phyloP scores from a whole-genome alignment of 2,113 vertebrate genomes.

The Platichthys stellatus region DNA sequence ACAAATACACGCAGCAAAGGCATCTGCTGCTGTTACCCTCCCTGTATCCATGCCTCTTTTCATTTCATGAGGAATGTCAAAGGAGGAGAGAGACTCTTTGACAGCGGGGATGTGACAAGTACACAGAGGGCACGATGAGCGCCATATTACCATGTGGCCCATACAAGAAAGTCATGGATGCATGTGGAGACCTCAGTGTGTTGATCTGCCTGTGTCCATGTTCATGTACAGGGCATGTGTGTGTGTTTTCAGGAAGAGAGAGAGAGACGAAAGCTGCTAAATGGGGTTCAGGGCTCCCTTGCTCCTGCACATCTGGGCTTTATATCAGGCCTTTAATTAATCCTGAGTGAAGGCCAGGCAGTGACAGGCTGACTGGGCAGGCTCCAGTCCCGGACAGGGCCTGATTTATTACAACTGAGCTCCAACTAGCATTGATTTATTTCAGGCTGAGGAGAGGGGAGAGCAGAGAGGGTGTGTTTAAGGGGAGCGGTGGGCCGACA shows the following conservation, averaged over 20 bases:
- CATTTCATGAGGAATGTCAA: conserved; percentile 15
- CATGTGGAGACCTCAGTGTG: conserved; percentile 41
- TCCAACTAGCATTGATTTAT: conserved; percentile 99
- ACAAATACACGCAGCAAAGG: conserved; percentile 31
- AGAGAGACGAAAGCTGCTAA: conserved; percentile 39
- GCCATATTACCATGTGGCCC: conserved; percentile 16
- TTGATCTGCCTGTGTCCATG: neutral
- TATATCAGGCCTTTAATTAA: conserved; percentile 99
- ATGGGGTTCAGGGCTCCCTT: conserved; percentile 80
- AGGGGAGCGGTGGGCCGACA: conserved; percentile 79
- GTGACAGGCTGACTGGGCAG: conserved; percentile 99
- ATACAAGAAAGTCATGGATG: conserved; percentile 43
- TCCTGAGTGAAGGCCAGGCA: conserved; percentile 99
- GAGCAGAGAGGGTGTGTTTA: conserved; percentile 68
- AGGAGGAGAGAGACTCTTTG: conserved; percentile 7
- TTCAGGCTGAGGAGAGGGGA: conserved; percentile 84
- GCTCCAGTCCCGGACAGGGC: conserved; percentile 96
- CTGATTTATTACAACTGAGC: conserved; percentile 98
- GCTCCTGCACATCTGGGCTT: conserved; percentile 99
- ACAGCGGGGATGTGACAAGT: conserved; percentile 14
- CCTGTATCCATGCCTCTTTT: conserved; percentile 9
- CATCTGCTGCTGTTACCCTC: conserved; percentile 5
- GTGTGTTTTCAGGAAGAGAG: neutral
- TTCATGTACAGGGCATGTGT: neutral
- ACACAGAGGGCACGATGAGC: conserved; percentile 15